phyloP scores from a whole-genome alignment of 2,113 vertebrate species.

The Spermophilus dauricus region DNA sequence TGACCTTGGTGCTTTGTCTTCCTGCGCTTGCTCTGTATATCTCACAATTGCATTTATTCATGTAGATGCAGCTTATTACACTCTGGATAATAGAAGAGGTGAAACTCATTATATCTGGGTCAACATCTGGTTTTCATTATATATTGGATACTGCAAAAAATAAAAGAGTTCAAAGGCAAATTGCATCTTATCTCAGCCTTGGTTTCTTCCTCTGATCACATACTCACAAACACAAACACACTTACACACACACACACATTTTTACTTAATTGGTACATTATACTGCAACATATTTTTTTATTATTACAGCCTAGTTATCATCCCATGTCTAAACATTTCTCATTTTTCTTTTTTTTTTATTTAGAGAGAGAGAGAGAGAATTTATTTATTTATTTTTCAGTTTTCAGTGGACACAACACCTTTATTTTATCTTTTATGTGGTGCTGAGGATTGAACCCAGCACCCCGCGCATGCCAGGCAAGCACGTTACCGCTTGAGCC shows the following conservation, averaged over 20 bases:
- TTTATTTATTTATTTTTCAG: too few relatives aligned
- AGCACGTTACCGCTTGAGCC: too few relatives aligned
- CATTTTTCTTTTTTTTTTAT: neutral
- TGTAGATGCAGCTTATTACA: neutral
- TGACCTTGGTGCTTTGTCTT: neutral
- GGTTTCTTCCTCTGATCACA: slow-evolving; percentile 2
- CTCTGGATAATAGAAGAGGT: slow-evolving; percentile 48
- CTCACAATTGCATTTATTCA: neutral
- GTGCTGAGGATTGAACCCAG: too few relatives aligned
- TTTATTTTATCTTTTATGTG: too few relatives aligned
- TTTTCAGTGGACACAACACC: too few relatives aligned
- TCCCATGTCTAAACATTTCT: neutral
- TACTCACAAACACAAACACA: too few relatives aligned
- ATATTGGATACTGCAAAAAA: slow-evolving; percentile 56
- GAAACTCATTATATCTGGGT: slow-evolving; percentile 56
- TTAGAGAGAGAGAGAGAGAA: too few relatives aligned
- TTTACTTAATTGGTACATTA: neutral
- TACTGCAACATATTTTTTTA: neutral
- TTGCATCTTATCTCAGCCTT: slow-evolving; percentile 41
- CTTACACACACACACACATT: neutral
- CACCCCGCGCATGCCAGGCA: too few relatives aligned
- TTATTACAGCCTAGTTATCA: neutral
- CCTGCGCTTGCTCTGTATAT: neutral
- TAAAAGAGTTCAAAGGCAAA: slow-evolving; percentile 43
- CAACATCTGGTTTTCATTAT: slow-evolving; percentile 81